phyloP scores from a whole-genome alignment of 2,113 vertebrate genomes.

The Struthio camelus region DNA sequence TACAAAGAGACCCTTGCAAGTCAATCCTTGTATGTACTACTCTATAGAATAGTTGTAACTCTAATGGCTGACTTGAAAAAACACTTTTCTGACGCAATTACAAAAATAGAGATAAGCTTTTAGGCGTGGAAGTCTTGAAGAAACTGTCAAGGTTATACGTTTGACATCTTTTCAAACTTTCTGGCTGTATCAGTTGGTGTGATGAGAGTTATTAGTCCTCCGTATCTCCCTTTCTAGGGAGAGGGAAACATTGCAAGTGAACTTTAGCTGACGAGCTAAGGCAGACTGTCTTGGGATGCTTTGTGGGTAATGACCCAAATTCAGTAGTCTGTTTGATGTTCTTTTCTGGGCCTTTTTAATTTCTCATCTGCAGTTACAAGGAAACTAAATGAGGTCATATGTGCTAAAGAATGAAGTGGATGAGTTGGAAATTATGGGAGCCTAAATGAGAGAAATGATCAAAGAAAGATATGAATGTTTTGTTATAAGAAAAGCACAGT shows the following conservation, averaged over 20 bases:
- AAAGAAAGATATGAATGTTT: neutral
- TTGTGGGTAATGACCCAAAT: conserved; percentile 13
- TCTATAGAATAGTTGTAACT: neutral
- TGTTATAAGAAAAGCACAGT: neutral
- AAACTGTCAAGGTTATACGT: neutral
- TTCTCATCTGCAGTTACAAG: neutral
- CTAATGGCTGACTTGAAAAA: neutral
- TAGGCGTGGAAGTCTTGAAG: neutral
- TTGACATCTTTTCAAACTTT: neutral
- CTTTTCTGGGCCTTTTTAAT: conserved; percentile 4
- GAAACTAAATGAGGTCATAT: neutral
- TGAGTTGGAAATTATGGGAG: neutral
- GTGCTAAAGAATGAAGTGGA: neutral
- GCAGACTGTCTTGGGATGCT: conserved; percentile 10
- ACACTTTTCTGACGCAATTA: neutral
- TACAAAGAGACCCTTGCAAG: neutral
- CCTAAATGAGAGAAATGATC: neutral
- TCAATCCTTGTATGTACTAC: accelerated
- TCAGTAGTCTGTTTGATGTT: conserved; percentile 7
- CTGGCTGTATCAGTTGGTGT: neutral
- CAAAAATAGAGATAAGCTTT: neutral
- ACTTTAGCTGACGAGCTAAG: neutral
- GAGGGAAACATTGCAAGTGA: neutral
- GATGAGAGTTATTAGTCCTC: neutral
- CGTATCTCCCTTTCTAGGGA: neutral